phyloP scores from a whole-genome alignment of 2,888 invertebrate genomes.

The Blastobasis lacticolella region DNA sequence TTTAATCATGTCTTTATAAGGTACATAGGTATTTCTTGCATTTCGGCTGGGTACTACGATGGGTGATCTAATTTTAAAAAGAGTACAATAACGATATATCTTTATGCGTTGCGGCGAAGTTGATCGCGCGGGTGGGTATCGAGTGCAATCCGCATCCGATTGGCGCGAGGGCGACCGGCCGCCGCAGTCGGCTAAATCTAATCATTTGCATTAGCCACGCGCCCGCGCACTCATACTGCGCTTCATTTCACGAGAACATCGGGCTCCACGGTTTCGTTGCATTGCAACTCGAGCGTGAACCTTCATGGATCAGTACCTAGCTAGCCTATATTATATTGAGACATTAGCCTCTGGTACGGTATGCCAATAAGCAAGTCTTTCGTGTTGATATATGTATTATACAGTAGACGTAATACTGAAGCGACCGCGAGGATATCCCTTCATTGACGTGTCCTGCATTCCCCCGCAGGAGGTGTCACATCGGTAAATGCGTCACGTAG shows the following conservation, averaged over 20 bases:
- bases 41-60: too few species aligned
- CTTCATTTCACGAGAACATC: conserved; percentile 60
- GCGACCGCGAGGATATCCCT: neutral
- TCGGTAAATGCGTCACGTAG: conserved; percentile 51
- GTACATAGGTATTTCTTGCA: too few species aligned
- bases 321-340: neutral
- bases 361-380: too few species aligned
- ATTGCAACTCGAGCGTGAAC: neutral
- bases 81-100: too few species aligned
- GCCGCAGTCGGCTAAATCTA: conserved; percentile 64
- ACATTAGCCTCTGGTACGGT: too few species aligned
- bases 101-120: too few species aligned
- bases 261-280: conserved; percentile 29
- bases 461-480: conserved; percentile 16
- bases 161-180: conserved; percentile 35
- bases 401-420: neutral
- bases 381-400: too few species aligned
- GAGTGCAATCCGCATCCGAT: too few species aligned
- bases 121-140: neutral
- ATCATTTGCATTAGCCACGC: conserved; percentile 65
- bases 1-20: too few species aligned
- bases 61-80: too few species aligned
- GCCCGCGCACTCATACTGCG: conserved; percentile 55
- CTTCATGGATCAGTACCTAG: neutral
- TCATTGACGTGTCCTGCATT: conserved; percentile 35